phyloP scores from a whole-genome alignment of 2,113 vertebrate species.

The Phylloscopus whistleri region DNA sequence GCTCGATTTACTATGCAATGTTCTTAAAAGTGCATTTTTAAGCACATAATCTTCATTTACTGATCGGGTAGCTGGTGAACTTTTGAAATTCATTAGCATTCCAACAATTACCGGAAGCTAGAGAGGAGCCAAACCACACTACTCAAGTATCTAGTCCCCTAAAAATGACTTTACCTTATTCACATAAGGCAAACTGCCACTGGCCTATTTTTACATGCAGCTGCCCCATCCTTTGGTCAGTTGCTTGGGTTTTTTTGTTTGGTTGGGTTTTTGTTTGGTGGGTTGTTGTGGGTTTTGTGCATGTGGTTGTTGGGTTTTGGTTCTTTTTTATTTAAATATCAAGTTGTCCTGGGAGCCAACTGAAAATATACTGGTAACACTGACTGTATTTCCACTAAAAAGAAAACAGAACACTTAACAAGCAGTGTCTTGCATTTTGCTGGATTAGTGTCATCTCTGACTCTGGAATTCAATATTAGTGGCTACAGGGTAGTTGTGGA shows the following conservation, averaged over 20 bases:
- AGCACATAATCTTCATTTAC: neutral
- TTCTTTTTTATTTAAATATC: neutral
- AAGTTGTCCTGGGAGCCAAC: neutral
- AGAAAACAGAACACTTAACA: neutral
- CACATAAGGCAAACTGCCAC: neutral
- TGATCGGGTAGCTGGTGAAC: neutral
- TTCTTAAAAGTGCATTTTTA: neutral
- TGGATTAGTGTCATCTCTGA: neutral
- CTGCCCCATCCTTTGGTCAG: constrained; percentile 1
- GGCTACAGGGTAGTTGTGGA: neutral
- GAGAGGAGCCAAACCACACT: neutral
- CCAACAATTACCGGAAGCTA: neutral
- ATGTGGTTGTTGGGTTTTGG: neutral
- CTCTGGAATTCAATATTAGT: neutral
- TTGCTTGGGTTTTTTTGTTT: neutral
- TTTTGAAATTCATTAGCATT: neutral
- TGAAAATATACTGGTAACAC: neutral
- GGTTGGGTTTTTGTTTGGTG: neutral
- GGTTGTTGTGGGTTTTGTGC: neutral
- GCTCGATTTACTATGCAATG: neutral
- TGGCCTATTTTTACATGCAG: neutral
- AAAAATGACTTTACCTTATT: neutral
- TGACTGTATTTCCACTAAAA: neutral
- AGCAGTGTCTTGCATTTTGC: neutral
- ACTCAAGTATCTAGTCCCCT: neutral